A percentile compares a stretch with the other conserved stretches of the same genome.
Evolutionary conservation across 2,797 vertebrate species (phyloP).

Genomic region (Dicrostonyx torquatus): DNA sequence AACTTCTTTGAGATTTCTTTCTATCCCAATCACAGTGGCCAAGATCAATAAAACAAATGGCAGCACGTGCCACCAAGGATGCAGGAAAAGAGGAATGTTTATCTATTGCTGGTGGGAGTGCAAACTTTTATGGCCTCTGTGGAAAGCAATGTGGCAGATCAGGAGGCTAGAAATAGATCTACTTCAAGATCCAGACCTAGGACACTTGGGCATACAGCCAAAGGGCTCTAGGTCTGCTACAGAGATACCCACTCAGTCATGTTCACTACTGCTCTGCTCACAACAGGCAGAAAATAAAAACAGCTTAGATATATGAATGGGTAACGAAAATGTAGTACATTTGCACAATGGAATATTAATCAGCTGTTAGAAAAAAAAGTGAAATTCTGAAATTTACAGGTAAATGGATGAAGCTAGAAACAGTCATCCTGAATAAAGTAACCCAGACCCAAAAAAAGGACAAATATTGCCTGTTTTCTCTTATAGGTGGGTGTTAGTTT

Average conservation of each 20-base stretch:
- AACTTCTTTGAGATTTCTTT: background rate
- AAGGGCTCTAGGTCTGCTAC: background rate
- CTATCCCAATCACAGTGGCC: background rate
- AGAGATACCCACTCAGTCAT: background rate
- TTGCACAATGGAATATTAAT: background rate
- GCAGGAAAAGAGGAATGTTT: background rate
- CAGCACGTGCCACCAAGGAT: background rate
- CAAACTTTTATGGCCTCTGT: background rate
- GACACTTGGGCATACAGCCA: background rate
- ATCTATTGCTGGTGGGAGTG: background rate
- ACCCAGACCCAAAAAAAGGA: background rate
- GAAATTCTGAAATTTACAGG: background rate
- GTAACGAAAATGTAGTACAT: background rate
- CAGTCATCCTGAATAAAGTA: background rate
- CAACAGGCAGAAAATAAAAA: background rate
- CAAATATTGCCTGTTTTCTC: background rate
- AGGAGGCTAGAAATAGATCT: background rate
- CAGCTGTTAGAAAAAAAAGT: background rate
- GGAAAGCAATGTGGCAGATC: background rate
- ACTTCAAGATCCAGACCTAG: background rate
- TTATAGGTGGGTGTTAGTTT: background rate
- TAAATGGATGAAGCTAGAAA: background rate
- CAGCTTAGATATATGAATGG: background rate
- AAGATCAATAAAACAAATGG: background rate
- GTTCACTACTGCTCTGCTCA: no score